Evolutionary conservation across 2,113 vertebrate genomes (phyloP).

Genomic region (Dolichotis patagonum): DNA sequence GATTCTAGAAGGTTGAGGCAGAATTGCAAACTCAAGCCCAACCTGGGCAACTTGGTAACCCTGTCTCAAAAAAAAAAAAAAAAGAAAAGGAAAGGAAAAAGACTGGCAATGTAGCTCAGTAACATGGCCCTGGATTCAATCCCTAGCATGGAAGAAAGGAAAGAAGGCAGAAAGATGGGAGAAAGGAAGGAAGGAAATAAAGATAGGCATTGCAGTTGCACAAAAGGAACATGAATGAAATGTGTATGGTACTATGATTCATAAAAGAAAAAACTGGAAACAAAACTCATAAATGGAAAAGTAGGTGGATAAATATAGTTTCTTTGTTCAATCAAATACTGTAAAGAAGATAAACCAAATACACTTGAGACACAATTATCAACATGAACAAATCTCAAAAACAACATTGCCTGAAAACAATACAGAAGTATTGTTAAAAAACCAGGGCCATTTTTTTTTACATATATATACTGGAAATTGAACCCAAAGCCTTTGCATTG

Average conservation of each 20-base stretch:
- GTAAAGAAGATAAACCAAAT: not conserved
- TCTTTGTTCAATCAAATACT: not conserved
- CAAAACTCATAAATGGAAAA: not conserved
- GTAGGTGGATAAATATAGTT: not conserved
- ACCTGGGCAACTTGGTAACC: not conserved
- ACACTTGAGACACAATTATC: not conserved
- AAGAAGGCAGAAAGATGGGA: not conserved
- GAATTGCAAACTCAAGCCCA: not conserved
- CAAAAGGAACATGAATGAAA: not conserved
- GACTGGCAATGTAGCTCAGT: not conserved
- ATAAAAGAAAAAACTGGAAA: not conserved
- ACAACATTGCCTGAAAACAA: not conserved
- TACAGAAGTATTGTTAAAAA: not conserved
- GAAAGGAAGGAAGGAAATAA: not conserved
- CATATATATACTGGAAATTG: not conserved
- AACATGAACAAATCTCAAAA: not conserved
- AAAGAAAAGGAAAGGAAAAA: not conserved
- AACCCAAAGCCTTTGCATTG: not conserved
- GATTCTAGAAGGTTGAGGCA: not conserved
- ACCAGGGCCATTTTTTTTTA: no score
- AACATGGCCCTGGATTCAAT: not conserved
- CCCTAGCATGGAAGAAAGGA: not conserved
- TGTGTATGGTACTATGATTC: not conserved
- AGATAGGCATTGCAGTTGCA: not conserved
- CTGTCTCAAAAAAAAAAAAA: not conserved